Base-by-base conservation (phyloP, 2,797 vertebrate species). In the Hydrolagus colliei region DNA sequence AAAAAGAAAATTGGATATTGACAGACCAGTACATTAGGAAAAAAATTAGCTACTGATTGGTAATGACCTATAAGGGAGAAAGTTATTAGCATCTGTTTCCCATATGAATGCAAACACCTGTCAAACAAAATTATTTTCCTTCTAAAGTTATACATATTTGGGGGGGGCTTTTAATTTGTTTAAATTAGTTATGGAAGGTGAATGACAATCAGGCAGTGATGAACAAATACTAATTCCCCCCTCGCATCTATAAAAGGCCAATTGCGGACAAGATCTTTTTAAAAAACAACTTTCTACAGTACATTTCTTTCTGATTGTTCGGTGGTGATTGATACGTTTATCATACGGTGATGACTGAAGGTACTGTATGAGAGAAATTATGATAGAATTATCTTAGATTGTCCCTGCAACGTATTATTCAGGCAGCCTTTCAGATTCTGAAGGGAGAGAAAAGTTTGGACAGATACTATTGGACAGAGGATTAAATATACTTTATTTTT, bases 91-190 rank as follows among this genome's bases (percentile, higher is more conserved):
- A 92, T 92, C 94, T 93, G 93, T 92, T 93, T 91, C 92, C 93
- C 93, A 93, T 92, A 87, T 90, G 91, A 93, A 93, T 91, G 89
- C 90, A 92, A 92, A 92, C 93, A 94, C 92, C 93, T 93, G 93
- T 92, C 93, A 93, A 92, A 91, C 91, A 91, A 84, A 84, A 84
- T 84, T 68, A 84, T 84, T 84, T 84, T 84, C 63, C 62, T 84
- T 84, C n/a, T 63, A 71, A 27, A 84, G 71, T 71, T 84, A 41
- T 18, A 41, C 3, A 35, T 71, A 68, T 84, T 68, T 52, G 2
- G 2, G 41, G 79, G 2, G 2, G 41, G 79, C 79, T 68, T 71
- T 84, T 84, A 84, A 84, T 84, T 84, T 84, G 79, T 84, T 27
- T 68, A 84, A 84, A 84, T 71, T 32, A 84, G 18, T 68, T 71